Evolutionary conservation across 1,140 invertebrate genomes (phyloP), one percentile per base, ranked within the genome.

Genomic region (Archivesica marissinica): DNA sequence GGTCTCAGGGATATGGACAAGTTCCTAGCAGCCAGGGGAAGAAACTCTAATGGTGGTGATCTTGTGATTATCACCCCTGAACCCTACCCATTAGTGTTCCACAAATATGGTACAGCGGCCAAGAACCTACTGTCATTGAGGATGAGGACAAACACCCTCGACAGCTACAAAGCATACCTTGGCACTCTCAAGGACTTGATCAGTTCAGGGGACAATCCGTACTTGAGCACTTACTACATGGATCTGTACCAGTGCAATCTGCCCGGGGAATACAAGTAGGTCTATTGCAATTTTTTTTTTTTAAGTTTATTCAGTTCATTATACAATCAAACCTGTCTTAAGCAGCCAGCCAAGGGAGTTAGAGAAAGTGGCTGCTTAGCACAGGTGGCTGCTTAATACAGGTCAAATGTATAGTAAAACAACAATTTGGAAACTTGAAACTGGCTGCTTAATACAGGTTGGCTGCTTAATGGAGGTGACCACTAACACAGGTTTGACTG

Each of bases 141-240:
- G 54, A 87, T 92, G 23, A 88, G 85, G 59, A 64, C 86, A 11
- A 72, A 82, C 23, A 47, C 35, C 38, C 38, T 91, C 1, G 33
- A 47, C 3, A 61, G 68, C 6, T 92, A 80, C 77, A 68, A 33
- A 25, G 41, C 82, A 28, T 92, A 86, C 72, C 47, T 92, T 3
- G 59, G 66, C 17, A 68, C 59, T 13, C 47, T 74, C 11, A 38
- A 82, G 15, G n/a, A 41, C 0, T 28, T 76, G 2, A 54, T 78
- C 0, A 30, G 3, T 1, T 76, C 87, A 13, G 0, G 13, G 0
- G 41, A 82, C 3, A 88, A 91, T 74, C 86, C 87, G 15, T 89
- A 87, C 70, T 85, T 91, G 25, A 83, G 84, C 20, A 85, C 88
- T 25, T 93, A 90, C 75, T 93, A 92, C 88, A 89, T 89, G 88